These are phyloP conservation scores for Melanophora roralis DNA, from an alignment of 2,888 invertebrate genomes.

Conservation along the genomic window DNA sequence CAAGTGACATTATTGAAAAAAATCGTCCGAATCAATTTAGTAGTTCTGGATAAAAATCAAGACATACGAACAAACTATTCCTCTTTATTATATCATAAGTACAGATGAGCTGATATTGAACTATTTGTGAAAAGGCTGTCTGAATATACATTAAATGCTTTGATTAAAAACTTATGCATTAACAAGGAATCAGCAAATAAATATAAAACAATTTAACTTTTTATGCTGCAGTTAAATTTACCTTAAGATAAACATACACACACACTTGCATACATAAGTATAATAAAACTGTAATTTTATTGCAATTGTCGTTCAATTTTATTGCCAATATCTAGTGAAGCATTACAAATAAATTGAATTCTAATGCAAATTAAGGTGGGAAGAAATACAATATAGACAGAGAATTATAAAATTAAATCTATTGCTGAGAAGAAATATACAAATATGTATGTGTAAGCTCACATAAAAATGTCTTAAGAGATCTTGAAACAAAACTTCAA, in stretches of 20 bases:
- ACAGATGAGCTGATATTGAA: no score
- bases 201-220: no score
- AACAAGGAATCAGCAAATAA: no score
- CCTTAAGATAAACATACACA: background rate
- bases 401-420: background rate
- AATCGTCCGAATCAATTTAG: no score
- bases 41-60: no score
- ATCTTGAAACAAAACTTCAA: conserved; percentile 27
- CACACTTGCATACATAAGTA: background rate
- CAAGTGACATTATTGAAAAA: no score
- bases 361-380: conserved; percentile 61
- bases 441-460: background rate
- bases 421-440: background rate
- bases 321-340: conserved; percentile 41
- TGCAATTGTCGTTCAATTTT: conserved; percentile 39
- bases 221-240: no score
- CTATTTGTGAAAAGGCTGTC: no score
- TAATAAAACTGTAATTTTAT: conserved; percentile 43
- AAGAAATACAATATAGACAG: conserved; percentile 14
- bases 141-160: no score
- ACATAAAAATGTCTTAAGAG: background rate
- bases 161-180: no score
- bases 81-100: no score
- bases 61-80: no score
- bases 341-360: conserved; percentile 62